These are phyloP conservation scores for Conops quadrifasciatus DNA, from an alignment of 2,888 invertebrate species.

Conservation along the genomic window DNA sequence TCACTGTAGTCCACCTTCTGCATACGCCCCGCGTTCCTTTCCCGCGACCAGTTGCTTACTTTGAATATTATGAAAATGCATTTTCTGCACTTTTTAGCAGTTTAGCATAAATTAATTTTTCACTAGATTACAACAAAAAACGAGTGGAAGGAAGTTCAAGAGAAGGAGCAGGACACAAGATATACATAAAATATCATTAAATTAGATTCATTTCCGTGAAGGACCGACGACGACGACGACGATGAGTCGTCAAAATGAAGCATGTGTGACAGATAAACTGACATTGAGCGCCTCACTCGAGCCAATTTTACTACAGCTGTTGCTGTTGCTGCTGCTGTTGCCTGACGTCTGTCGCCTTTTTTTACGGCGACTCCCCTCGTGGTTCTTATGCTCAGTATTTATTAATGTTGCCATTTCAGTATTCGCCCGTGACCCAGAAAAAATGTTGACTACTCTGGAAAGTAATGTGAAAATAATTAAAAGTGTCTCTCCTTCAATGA, in stretches of 20 bases:
- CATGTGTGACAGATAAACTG: slow-evolving; percentile 18
- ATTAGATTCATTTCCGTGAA: slow-evolving; percentile 32
- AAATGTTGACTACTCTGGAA: too few species aligned
- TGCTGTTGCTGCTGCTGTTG: not conserved
- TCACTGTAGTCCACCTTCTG: not conserved
- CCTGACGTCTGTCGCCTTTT: not conserved
- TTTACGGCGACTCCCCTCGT: not conserved
- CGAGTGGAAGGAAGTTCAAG: not conserved
- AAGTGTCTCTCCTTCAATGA: too few species aligned
- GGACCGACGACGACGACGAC: not conserved
- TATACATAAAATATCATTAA: slow-evolving; percentile 26
- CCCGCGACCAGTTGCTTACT: not conserved
- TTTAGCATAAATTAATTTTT: slow-evolving; percentile 27
- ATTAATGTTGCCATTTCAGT: not conserved
- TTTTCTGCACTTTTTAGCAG: slow-evolving; percentile 28
- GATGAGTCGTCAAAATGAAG: not conserved
- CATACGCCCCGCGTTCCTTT: not conserved
- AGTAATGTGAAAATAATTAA: too few species aligned
- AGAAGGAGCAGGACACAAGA: not conserved
- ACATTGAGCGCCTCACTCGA: slow-evolving; percentile 11
- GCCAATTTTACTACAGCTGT: slow-evolving; percentile 2
- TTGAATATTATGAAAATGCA: slow-evolving; percentile 19
- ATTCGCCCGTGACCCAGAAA: not conserved
- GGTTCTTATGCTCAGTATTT: not conserved
- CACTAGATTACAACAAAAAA: not conserved